These are phyloP conservation scores for Cyclargus thomasi DNA, from an alignment of 1,140 invertebrate genomes.

Conservation along the genomic window DNA sequence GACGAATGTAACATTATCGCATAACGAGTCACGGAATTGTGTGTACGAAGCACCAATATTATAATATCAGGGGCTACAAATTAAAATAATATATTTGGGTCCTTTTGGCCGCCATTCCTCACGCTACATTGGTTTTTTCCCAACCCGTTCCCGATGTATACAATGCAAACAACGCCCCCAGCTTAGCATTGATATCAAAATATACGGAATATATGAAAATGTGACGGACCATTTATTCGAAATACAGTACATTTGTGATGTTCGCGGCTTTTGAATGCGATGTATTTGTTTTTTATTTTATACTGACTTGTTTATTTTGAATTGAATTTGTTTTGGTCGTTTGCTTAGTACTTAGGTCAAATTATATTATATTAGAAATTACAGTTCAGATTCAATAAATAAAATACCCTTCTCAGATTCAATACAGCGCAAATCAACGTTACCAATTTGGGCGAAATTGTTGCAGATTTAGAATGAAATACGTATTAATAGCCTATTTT, in stretches of 20 bases:
- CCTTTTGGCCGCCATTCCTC: slow-evolving; percentile 23
- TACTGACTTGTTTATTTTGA: too few relatives aligned
- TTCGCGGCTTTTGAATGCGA: not conserved
- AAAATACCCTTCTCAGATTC: too few relatives aligned
- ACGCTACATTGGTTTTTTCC: slow-evolving; percentile 23
- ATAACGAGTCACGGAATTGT: not conserved
- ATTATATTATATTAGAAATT: too few relatives aligned
- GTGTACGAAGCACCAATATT: not conserved
- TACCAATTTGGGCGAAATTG: too few relatives aligned
- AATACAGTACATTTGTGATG: not conserved
- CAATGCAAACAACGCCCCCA: not conserved
- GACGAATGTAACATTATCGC: not conserved
- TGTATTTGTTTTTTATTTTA: not conserved
- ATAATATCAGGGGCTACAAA: not conserved
- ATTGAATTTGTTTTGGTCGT: too few relatives aligned
- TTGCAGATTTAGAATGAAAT: too few relatives aligned
- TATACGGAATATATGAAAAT: not conserved
- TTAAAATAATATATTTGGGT: slow-evolving; percentile 1
- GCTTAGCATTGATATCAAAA: slow-evolving; percentile 3
- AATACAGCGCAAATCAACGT: too few relatives aligned
- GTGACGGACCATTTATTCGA: not conserved
- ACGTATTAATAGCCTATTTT: too few relatives aligned
- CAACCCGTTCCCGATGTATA: slow-evolving; percentile 6
- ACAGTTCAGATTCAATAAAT: too few relatives aligned
- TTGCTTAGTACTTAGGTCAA: too few relatives aligned